These are phyloP conservation scores for Cinclus mexicanus DNA, from an alignment of 2,113 vertebrate genomes.

Conservation along the genomic window DNA sequence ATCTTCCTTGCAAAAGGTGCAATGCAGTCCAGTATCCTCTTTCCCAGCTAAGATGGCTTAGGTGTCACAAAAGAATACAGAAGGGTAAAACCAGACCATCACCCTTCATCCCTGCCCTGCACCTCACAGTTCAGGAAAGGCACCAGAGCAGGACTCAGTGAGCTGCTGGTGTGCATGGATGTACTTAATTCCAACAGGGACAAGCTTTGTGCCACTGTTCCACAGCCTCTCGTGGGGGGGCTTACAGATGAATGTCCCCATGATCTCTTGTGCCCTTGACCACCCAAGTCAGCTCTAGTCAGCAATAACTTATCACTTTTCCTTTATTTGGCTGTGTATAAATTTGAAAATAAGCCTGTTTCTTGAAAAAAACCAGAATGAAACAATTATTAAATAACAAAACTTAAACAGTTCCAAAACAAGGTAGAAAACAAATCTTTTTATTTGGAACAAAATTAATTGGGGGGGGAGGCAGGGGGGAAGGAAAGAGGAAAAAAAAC, in stretches of 20 bases:
- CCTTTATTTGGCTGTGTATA: not conserved
- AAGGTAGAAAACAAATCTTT: slow-evolving; percentile 52
- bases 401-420: not conserved
- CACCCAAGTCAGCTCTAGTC: not conserved
- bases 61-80: not conserved
- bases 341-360: not conserved
- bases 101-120: not conserved
- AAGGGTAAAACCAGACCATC: not conserved
- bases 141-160: not conserved
- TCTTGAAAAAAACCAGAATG: not conserved
- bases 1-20: not conserved
- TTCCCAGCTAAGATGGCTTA: not conserved
- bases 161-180: not conserved
- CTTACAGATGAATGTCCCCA: not conserved
- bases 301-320: not conserved
- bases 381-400: not conserved
- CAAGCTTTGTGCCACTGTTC: not conserved
- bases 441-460: slow-evolving; percentile 56
- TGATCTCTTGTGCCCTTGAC: not conserved
- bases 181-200: not conserved
- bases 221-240: not conserved
- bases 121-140: not conserved
- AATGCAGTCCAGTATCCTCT: not conserved
- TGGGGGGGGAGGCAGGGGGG: fast-evolving
- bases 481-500: not conserved